Conservation (phyloP, 1,140 invertebrate species). For the Drosophila subobscura region DNA sequence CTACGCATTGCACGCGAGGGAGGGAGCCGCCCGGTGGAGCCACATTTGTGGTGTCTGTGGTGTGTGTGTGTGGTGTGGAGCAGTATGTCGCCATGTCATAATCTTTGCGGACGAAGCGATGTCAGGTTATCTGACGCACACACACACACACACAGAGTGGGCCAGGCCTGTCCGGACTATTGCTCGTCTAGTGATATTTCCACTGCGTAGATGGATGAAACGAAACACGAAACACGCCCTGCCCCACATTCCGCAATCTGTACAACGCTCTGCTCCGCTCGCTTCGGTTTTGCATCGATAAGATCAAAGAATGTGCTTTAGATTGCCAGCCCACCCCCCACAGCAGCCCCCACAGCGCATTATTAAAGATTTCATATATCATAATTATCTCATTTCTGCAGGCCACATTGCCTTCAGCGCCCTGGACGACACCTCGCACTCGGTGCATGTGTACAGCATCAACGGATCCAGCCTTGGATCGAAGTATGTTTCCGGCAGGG, state of each 20-base stretch:
- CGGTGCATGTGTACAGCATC: constrained; percentile 86
- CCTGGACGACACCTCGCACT: constrained; percentile 83
- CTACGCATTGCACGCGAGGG: constrained; percentile 32
- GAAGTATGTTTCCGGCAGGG: constrained; percentile 84
- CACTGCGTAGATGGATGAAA: constrained; percentile 57
- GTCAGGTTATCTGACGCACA: constrained; percentile 40
- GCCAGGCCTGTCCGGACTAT: constrained; percentile 16
- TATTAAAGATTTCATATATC: too few relatives aligned
- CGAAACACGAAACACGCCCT: constrained; percentile 21
- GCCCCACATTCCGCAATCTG: constrained; percentile 56
- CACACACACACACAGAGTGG: constrained; percentile 13
- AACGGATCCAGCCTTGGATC: constrained; percentile 86
- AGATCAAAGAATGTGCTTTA: neutral
- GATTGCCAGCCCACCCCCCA: too few relatives aligned
- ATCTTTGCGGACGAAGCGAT: constrained; percentile 35
- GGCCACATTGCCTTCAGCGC: constrained; percentile 83
- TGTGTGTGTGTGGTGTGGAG: neutral
- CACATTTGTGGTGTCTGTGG: too few relatives aligned
- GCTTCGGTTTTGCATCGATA: neutral
- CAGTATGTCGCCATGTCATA: constrained; percentile 47
- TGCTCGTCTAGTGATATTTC: constrained; percentile 29
- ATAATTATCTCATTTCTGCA: constrained; percentile 23
- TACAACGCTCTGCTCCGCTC: too few relatives aligned
- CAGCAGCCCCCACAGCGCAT: too few relatives aligned
- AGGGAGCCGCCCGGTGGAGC: too few relatives aligned